A percentile compares a stretch with the other conserved stretches of the same genome.
Conservation (phyloP, 2,113 vertebrate species). For the Sclerurus mexicanus region DNA sequence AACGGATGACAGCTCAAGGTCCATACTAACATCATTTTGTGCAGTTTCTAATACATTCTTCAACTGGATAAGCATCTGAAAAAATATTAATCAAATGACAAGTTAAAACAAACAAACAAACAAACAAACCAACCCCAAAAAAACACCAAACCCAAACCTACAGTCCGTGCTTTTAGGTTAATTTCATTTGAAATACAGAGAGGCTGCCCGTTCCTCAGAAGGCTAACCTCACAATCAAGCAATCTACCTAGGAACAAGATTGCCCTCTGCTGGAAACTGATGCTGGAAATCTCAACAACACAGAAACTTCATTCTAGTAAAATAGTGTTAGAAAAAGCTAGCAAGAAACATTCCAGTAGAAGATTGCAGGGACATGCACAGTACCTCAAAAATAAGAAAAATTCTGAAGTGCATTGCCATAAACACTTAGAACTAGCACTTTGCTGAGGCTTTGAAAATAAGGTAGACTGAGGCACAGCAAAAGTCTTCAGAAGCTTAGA, state of each 20-base stretch:
- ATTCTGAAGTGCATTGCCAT: background rate
- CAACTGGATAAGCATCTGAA: background rate
- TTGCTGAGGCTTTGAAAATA: background rate
- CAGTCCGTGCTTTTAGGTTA: background rate
- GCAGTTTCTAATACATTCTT: background rate
- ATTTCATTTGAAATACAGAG: background rate
- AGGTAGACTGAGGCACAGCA: background rate
- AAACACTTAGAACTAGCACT: background rate
- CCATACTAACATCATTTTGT: background rate
- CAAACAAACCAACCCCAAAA: no score
- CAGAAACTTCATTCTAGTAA: background rate
- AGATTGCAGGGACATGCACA: background rate
- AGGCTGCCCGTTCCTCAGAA: fast-evolving
- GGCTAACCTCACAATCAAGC: background rate
- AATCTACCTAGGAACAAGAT: slow-evolving; percentile 4
- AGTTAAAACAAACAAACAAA: background rate
- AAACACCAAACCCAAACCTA: no score
- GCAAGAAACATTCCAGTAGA: background rate
- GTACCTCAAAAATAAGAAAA: background rate
- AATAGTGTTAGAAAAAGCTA: background rate
- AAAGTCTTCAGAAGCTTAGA: background rate
- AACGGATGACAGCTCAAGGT: background rate
- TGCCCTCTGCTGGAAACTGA: slow-evolving; percentile 60
- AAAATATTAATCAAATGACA: background rate
- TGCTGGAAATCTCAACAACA: background rate